Conservation (phyloP, 2,113 vertebrate species). For the Ranitomeya imitator region DNA sequence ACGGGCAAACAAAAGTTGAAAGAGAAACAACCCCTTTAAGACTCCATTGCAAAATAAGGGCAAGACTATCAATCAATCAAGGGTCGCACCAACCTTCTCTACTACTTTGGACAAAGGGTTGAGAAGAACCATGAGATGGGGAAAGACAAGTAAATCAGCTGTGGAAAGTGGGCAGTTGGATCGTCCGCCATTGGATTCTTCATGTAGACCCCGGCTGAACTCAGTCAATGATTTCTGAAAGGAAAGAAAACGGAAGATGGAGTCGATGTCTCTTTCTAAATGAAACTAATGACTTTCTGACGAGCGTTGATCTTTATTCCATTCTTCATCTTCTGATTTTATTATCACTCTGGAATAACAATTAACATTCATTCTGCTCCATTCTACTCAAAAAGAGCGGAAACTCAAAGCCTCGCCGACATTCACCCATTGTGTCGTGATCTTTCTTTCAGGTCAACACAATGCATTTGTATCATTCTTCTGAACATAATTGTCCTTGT, state of each 20-base stretch:
- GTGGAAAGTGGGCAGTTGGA: too few species aligned
- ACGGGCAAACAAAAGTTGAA: too few species aligned
- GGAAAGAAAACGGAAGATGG: neutral
- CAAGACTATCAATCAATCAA: neutral
- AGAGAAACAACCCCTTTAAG: too few species aligned
- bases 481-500: slow-evolving; percentile 48
- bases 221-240: neutral
- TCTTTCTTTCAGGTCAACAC: slow-evolving; percentile 29
- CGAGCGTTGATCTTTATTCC: neutral
- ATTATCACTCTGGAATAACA: neutral
- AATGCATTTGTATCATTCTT: slow-evolving; percentile 24
- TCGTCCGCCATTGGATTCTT: neutral
- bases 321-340: neutral
- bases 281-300: neutral
- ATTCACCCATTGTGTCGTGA: slow-evolving; percentile 11
- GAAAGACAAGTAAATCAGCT: neutral
- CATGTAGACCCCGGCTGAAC: too few species aligned
- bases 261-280: neutral
- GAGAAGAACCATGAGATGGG: neutral
- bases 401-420: neutral
- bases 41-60: too few species aligned
- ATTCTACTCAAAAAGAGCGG: neutral
- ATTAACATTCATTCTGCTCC: neutral
- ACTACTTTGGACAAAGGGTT: neutral
- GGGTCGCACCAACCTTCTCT: neutral